A percentile compares a stretch with the other conserved stretches of the same genome.
Conservation (phyloP, 64 coral and sea anemone species). For the Dendrophyllia cribrosa region DNA sequence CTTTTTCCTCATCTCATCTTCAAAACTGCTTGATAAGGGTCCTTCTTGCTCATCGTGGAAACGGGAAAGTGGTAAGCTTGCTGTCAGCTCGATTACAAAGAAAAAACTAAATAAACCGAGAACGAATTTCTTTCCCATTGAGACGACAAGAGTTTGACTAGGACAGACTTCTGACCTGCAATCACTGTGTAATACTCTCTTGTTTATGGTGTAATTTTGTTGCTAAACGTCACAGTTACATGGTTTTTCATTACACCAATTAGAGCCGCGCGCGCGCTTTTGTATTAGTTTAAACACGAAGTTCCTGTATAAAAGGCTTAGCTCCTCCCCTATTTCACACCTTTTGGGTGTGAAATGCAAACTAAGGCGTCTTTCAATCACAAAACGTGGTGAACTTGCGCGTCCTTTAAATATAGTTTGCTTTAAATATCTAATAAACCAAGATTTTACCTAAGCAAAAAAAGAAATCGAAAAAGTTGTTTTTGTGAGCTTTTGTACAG, state of each 20-base stretch:
- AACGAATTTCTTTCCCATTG: neutral
- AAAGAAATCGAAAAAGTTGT: too few species aligned
- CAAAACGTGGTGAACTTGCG: too few species aligned
- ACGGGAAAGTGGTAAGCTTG: neutral
- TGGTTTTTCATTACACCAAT: neutral
- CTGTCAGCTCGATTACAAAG: neutral
- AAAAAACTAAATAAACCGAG: neutral
- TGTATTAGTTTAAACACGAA: neutral
- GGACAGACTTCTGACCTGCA: neutral
- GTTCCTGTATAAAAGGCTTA: too few species aligned
- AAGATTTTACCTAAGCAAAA: too few species aligned
- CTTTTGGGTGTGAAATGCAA: too few species aligned
- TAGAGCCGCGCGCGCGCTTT: conserved; percentile 10
- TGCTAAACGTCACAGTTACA: neutral
- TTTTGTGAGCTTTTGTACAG: too few species aligned
- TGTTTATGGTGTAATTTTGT: neutral
- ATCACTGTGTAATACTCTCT: neutral
- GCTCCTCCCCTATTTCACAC: too few species aligned
- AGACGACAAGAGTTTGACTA: too few species aligned
- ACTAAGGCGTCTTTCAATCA: too few species aligned
- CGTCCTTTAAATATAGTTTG: too few species aligned
- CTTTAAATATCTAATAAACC: too few species aligned
- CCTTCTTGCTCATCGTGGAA: neutral
- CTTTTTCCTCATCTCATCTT: neutral
- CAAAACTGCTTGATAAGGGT: neutral